Conservation (phyloP, 2,888 invertebrate genomes). For the Caenorhabditis uteleia region DNA sequence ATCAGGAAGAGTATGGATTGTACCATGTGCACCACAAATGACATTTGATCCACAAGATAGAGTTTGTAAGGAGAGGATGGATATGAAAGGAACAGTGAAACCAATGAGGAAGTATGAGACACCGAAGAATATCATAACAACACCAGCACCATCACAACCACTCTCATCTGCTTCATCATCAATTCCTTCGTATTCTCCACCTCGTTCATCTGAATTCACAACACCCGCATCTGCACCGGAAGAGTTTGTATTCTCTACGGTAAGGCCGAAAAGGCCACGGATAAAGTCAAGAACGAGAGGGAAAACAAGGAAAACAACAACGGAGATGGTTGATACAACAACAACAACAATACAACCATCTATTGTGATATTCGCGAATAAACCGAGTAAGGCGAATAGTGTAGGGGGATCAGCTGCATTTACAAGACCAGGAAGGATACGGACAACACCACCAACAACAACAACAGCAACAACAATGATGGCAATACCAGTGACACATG, state of each 20-base stretch:
- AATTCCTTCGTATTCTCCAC: too few species aligned
- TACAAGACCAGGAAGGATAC: neutral
- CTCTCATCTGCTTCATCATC: neutral
- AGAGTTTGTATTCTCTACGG: slow-evolving; percentile 51
- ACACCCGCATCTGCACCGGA: slow-evolving; percentile 17
- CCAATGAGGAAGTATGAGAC: slow-evolving; percentile 34
- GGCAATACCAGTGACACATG: slow-evolving; percentile 14
- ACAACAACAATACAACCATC: slow-evolving; percentile 6
- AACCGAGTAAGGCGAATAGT: slow-evolving; percentile 4
- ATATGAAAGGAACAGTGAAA: slow-evolving; percentile 1
- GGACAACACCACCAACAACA: neutral
- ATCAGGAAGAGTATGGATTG: slow-evolving; percentile 51
- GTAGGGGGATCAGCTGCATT: too few species aligned
- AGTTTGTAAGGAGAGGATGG: slow-evolving; percentile 30
- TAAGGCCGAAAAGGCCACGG: slow-evolving; percentile 35
- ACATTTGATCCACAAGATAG: slow-evolving; percentile 49
- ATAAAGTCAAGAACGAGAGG: slow-evolving; percentile 18
- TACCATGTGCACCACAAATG: slow-evolving; percentile 50
- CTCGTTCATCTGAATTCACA: too few species aligned
- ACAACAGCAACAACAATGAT: neutral
- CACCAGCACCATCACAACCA: slow-evolving; percentile 16
- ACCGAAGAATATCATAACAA: slow-evolving; percentile 28
- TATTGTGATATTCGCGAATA: slow-evolving; percentile 27
- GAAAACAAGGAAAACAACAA: slow-evolving; percentile 16
- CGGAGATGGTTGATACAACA: slow-evolving; percentile 8